Evolutionary conservation across 2,888 invertebrate genomes (phyloP).

Genomic region (Cotesia congregata): DNA sequence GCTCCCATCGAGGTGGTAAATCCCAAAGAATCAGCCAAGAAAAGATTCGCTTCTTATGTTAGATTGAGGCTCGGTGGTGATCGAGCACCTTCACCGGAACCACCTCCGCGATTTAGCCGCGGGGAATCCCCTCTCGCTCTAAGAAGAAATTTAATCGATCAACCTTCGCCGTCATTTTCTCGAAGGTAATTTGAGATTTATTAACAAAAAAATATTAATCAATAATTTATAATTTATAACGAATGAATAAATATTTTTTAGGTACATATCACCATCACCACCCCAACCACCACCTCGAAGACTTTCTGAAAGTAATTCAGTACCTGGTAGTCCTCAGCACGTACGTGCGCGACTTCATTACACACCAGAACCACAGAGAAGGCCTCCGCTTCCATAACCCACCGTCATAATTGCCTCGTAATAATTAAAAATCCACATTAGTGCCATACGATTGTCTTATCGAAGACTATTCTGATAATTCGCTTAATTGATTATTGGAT

Average conservation of each 20-base stretch:
- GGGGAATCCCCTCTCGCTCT: conserved; percentile 73
- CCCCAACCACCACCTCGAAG: conserved; percentile 77
- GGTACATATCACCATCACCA: conserved; percentile 76
- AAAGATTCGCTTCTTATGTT: conserved; percentile 86
- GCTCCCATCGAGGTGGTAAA: conserved; percentile 48
- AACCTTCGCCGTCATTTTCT: conserved; percentile 68
- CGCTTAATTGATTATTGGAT: background rate
- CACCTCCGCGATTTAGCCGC: conserved; percentile 67
- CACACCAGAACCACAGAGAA: conserved; percentile 71
- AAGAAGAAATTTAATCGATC: conserved; percentile 75
- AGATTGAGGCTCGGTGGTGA: conserved; percentile 81
- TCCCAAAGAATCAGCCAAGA: conserved; percentile 73
- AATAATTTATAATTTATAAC: background rate
- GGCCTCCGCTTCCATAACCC: conserved; percentile 65
- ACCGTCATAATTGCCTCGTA: conserved; percentile 53
- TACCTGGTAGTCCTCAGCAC: conserved; percentile 80
- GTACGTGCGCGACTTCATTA: conserved; percentile 74
- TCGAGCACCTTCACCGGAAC: conserved; percentile 67
- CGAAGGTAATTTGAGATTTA: conserved; percentile 60
- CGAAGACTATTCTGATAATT: conserved; percentile 13
- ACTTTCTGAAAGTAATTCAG: conserved; percentile 78
- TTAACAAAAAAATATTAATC: conserved; percentile 7
- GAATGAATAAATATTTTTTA: conserved; percentile 55
- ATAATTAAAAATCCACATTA: conserved; percentile 50
- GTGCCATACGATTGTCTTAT: conserved; percentile 58